Conservation (phyloP, 1,140 invertebrate species). For the Zaprionus inermis region DNA sequence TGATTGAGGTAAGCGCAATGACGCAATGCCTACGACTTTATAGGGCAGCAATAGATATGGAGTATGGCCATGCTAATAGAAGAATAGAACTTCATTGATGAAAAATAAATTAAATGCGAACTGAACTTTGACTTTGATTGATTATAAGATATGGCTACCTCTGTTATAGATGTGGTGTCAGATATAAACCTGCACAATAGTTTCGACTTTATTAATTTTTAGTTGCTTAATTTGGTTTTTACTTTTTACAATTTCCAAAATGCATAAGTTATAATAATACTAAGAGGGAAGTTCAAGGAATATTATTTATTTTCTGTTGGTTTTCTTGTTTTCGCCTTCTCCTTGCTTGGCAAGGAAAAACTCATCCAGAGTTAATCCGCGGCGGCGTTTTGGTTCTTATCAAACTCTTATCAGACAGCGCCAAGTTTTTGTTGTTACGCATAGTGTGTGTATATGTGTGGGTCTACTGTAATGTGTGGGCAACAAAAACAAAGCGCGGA, state of each 20-base stretch:
- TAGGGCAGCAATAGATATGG: background rate
- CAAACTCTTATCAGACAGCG: constrained; percentile 60
- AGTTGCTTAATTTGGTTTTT: no score
- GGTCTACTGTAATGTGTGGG: constrained; percentile 54
- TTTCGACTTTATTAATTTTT: no score
- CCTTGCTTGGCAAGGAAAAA: constrained; percentile 44
- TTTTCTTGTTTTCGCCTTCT: constrained; percentile 4
- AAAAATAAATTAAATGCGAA: no score
- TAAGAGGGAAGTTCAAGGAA: background rate
- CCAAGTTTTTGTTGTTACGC: constrained; percentile 40
- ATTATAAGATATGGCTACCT: no score
- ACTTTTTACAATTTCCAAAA: no score
- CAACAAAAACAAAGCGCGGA: constrained; percentile 19
- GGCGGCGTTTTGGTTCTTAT: constrained; percentile 53
- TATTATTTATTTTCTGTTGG: constrained; percentile 1
- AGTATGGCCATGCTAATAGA: no score
- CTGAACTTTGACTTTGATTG: constrained; percentile 8
- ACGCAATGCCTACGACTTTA: background rate
- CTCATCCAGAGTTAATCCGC: constrained; percentile 68
- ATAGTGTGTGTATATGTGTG: constrained; percentile 31
- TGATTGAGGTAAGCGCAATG: constrained; percentile 1
- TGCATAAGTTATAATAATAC: constrained; percentile 7
- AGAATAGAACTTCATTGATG: background rate
- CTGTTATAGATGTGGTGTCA: no score
- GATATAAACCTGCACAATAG: no score